Conservation (phyloP, 2,113 vertebrate species). For the Heterotis niloticus region DNA sequence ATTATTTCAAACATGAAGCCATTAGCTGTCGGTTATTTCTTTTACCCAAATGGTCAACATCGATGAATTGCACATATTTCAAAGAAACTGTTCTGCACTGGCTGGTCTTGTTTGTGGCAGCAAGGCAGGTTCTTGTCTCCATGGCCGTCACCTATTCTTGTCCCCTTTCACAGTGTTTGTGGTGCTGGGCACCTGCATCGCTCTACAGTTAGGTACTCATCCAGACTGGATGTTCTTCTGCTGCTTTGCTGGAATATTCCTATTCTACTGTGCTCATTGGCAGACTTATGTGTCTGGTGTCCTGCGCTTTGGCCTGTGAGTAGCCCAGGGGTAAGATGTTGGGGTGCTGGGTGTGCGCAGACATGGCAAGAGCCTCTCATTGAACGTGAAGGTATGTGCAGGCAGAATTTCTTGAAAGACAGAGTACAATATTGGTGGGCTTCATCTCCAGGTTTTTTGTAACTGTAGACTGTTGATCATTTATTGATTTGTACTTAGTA, state of each 20-base stretch:
- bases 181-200: slow-evolving; percentile 81
- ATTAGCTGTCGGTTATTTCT: no score
- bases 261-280: slow-evolving; percentile 90
- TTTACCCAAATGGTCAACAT: no score
- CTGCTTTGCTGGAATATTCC: slow-evolving; percentile 84
- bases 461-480: no score
- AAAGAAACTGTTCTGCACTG: neutral
- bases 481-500: no score
- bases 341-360: slow-evolving; percentile 50
- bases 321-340: slow-evolving; percentile 33
- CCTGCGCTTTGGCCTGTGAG: slow-evolving; percentile 83
- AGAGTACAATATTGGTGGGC: no score
- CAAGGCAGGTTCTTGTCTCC: neutral
- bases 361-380: neutral
- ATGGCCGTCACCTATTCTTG: neutral
- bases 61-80: neutral
- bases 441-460: no score
- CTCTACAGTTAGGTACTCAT: slow-evolving; percentile 79
- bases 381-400: neutral
- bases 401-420: no score
- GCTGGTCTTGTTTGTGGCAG: neutral
- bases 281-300: slow-evolving; percentile 86
- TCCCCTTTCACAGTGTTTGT: slow-evolving; percentile 74
- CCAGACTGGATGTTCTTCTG: slow-evolving; percentile 90
- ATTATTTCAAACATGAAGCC: no score